Evolutionary conservation across 2,113 vertebrate genomes (phyloP).

Genomic region (Astatotilapia flaviijosephi): DNA sequence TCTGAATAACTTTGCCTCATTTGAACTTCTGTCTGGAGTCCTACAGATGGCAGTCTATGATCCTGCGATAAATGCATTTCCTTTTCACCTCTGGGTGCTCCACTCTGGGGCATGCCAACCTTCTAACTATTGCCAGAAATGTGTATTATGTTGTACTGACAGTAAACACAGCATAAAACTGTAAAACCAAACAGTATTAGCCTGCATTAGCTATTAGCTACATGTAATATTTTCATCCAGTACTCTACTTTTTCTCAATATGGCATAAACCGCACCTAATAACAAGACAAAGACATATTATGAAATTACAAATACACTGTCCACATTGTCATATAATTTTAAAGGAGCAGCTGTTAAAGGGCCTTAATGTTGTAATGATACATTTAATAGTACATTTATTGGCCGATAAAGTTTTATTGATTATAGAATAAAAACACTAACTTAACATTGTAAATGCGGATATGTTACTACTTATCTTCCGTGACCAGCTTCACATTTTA

Average conservation of each 20-base stretch:
- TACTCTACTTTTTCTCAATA: background rate
- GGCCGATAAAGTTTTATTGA: background rate
- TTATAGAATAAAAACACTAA: background rate
- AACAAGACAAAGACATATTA: background rate
- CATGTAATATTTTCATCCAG: background rate
- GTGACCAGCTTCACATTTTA: background rate
- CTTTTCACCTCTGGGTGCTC: background rate
- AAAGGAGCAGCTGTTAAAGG: background rate
- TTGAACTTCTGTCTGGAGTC: slow-evolving; percentile 50
- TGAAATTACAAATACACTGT: background rate
- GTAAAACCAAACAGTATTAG: background rate
- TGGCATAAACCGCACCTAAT: background rate
- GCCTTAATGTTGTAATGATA: background rate
- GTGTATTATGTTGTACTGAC: background rate
- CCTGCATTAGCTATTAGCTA: background rate
- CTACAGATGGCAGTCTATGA: slow-evolving; percentile 71
- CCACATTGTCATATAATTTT: background rate
- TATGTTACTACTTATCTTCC: background rate
- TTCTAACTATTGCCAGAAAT: background rate
- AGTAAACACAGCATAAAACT: background rate
- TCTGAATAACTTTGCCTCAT: background rate
- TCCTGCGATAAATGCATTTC: slow-evolving; percentile 19
- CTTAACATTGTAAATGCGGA: background rate
- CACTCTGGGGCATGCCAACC: background rate
- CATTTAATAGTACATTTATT: background rate